Evolutionary conservation across 2,797 vertebrate species (phyloP), one percentile per base, ranked within the genome.

Genomic region (Leptodactylus fallax): DNA sequence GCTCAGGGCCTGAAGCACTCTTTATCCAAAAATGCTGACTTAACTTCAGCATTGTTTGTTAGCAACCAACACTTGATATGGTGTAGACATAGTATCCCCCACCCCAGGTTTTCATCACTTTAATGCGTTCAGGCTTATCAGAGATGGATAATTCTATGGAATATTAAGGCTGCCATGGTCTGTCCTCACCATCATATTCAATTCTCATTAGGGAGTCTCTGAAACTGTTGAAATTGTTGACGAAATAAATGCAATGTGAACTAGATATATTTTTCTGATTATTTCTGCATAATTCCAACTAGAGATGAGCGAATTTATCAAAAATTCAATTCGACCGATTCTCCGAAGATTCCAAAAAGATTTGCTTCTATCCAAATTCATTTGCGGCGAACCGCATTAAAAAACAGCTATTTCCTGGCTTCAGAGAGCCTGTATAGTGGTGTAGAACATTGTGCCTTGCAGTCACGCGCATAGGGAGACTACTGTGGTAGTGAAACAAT

Each of bases 31-130:
- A 36, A 49, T 58, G 67, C 58, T 85, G 83, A 65, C 58, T 77
- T 77, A 6, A 61, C 78, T 47, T 60, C 74, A 53, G 14, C 14
- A 27, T 60, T 55, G 84, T 85, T 63, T 85, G 23, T 49, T 85
- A 85, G 84, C 84, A 85, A 77, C 84, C 72, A 85, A n/a, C 7
- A 63, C 36, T 85, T 85, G 21, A 85, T 77, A 45, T 65, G 72
- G 19, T 77, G 45, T 47, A 78, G 83, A 49, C 72, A 65, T 65
- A 16, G 21, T 51, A 47, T 45, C 55, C 60, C 3, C 56, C 72
- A 63, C 14, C 49, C 47, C 23, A 58, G 55, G 47, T 60, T 85
- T 65, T 23, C 21, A 36, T 72, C 21, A 61, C 45, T 45, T 27
- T 25, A 10, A n/a, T 60, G 21, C 25, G 9, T 47, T 19, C 12